Evolutionary conservation across 1,140 invertebrate genomes (phyloP).

Genomic region (Ruditapes philippinarum): DNA sequence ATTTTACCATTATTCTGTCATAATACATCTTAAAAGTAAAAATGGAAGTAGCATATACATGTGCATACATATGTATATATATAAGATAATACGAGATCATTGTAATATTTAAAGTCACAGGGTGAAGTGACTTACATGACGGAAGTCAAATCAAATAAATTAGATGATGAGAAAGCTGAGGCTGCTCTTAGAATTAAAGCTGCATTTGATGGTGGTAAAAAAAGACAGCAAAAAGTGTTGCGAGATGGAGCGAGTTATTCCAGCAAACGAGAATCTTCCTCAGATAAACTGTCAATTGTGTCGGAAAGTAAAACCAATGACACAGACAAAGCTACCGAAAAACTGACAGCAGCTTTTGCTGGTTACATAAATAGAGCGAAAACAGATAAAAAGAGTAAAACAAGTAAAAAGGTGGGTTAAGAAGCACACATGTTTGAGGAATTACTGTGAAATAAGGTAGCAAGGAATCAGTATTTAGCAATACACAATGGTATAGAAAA

Average conservation of each 20-base stretch:
- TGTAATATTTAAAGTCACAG: neutral
- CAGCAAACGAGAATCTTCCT: neutral
- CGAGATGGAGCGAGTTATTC: slow-evolving; percentile 5
- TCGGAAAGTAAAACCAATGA: neutral
- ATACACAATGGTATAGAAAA: too few species aligned
- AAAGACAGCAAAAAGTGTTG: slow-evolving; percentile 34
- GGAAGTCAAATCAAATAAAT: slow-evolving; percentile 15
- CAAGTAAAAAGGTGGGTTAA: neutral
- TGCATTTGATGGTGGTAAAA: slow-evolving; percentile 25
- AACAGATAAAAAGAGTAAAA: neutral
- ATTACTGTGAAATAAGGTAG: too few species aligned
- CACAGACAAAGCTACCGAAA: neutral
- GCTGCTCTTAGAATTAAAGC: slow-evolving; percentile 26
- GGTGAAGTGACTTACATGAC: neutral
- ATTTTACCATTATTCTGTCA: too few species aligned
- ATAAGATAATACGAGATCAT: too few species aligned
- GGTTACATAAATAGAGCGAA: neutral
- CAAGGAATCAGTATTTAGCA: too few species aligned
- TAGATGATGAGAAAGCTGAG: neutral
- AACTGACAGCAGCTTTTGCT: neutral
- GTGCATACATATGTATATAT: too few species aligned
- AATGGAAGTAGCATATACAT: too few species aligned
- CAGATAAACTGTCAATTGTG: neutral
- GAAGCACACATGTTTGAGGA: too few species aligned
- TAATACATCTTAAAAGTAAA: too few species aligned